Evolutionary conservation across 2,113 vertebrate genomes (phyloP).

Genomic region (Toxotes chatareus): DNA sequence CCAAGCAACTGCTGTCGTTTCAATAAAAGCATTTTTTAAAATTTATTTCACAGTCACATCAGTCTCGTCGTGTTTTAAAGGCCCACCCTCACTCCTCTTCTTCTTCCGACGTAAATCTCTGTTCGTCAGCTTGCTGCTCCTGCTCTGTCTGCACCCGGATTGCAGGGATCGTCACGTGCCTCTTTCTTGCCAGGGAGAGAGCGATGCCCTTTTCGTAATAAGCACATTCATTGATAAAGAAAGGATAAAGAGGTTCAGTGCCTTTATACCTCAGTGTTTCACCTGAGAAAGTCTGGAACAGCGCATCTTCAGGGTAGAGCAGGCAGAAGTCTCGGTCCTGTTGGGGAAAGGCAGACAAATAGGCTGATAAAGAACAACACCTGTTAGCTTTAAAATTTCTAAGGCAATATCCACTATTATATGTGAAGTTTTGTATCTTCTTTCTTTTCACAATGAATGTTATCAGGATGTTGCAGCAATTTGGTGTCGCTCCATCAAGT

Average conservation of each 20-base stretch:
- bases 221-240: conserved; percentile 83
- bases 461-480: no score
- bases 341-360: not conserved
- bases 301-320: conserved; percentile 73
- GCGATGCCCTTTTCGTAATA: conserved; percentile 83
- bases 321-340: conserved; percentile 82
- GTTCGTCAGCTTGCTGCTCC: conserved; percentile 16
- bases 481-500: no score
- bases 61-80: conserved; percentile 17
- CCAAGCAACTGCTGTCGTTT: conserved; percentile 44
- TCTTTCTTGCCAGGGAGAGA: conserved; percentile 75
- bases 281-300: conserved; percentile 82
- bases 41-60: conserved; percentile 31
- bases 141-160: conserved; percentile 58
- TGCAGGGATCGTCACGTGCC: conserved; percentile 61
- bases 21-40: conserved; percentile 65
- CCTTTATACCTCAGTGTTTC: conserved; percentile 76
- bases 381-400: not conserved
- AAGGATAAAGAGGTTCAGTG: conserved; percentile 74
- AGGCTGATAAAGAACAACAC: not conserved
- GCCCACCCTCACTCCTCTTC: conserved; percentile 55
- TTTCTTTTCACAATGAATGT: no score
- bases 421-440: not conserved
- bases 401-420: no score
- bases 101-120: conserved; percentile 53